Evolutionary conservation across 2,797 vertebrate genomes (phyloP).

Genomic region (Podargus strigoides): DNA sequence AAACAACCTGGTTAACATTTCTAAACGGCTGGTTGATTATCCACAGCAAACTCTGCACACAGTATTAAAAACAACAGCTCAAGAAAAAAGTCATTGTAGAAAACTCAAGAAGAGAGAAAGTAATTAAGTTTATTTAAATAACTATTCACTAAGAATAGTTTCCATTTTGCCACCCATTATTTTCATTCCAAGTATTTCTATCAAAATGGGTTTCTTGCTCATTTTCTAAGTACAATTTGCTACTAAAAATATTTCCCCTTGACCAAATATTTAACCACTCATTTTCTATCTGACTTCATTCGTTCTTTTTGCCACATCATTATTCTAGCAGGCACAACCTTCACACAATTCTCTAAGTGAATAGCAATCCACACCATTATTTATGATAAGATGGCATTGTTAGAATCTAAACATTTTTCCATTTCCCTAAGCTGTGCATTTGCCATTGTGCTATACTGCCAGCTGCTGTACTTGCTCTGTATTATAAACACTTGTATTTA

Average conservation of each 20-base stretch:
- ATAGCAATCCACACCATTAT: background rate
- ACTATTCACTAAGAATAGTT: background rate
- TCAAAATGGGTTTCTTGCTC: background rate
- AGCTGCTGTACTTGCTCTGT: slow-evolving; percentile 9
- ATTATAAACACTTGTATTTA: background rate
- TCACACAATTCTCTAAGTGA: background rate
- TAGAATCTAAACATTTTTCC: background rate
- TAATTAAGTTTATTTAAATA: background rate
- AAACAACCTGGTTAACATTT: background rate
- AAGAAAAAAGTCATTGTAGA: background rate
- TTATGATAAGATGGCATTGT: slow-evolving; percentile 4
- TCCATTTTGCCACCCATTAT: background rate
- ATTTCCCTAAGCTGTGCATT: background rate
- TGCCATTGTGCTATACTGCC: background rate
- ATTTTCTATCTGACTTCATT: slow-evolving; percentile 27
- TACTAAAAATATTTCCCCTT: slow-evolving; percentile 35
- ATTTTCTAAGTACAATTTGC: background rate
- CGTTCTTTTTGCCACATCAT: slow-evolving; percentile 3
- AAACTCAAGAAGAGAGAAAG: background rate
- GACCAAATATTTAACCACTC: slow-evolving; percentile 10
- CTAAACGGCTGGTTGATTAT: background rate
- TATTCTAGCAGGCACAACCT: background rate
- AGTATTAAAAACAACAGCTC: background rate
- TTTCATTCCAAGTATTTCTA: background rate
- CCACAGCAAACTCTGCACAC: background rate